Evolutionary conservation across 1,140 invertebrate species (phyloP).

Genomic region (Bombus affinis): DNA sequence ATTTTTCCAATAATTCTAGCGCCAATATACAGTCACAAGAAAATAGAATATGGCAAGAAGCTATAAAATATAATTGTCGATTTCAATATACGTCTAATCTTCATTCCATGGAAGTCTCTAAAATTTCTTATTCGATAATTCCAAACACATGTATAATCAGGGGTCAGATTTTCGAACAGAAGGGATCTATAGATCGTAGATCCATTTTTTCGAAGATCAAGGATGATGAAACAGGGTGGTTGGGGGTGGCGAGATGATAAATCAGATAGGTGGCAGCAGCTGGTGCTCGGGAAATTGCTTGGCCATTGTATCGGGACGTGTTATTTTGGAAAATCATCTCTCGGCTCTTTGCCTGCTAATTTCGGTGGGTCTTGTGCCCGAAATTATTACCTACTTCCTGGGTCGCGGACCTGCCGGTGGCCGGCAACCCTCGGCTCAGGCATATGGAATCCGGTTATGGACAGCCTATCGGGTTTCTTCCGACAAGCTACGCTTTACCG

Average conservation of each 20-base stretch:
- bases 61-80: not conserved
- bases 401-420: slow-evolving; percentile 57
- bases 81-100: not conserved
- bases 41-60: not conserved
- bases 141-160: not conserved
- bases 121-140: not conserved
- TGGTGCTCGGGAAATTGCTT: slow-evolving; percentile 76
- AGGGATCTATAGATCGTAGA: not conserved
- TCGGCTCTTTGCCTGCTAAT: slow-evolving; percentile 79
- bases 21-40: not conserved
- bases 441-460: slow-evolving; percentile 72
- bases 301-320: slow-evolving; percentile 70
- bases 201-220: not conserved
- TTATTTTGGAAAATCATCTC: slow-evolving; percentile 81
- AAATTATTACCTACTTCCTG: slow-evolving; percentile 78
- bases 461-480: slow-evolving; percentile 54
- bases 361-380: slow-evolving; percentile 66
- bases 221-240: not conserved
- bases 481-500: not conserved
- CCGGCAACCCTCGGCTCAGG: slow-evolving; percentile 37
- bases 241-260: slow-evolving; percentile 70
- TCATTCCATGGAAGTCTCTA: not conserved
- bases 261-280: slow-evolving; percentile 79
- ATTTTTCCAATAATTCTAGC: not conserved
- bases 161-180: not conserved